Base-by-base conservation (phyloP, 2,797 vertebrate genomes). In the Erpetoichthys calabaricus region DNA sequence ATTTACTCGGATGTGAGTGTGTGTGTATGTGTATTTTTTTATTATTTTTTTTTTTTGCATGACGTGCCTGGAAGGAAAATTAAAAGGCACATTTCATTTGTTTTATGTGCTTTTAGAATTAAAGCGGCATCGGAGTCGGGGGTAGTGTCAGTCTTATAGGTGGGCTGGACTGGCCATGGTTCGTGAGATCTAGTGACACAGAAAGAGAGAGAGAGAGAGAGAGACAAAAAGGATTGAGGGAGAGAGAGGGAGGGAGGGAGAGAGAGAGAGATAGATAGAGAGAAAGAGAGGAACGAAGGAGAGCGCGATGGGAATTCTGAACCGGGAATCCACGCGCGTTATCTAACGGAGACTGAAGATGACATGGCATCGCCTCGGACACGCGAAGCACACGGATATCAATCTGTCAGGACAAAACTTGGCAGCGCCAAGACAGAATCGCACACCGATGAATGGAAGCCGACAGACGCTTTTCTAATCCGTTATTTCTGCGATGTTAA, bases 101-200 rank as follows among this genome's bases (percentile, higher is more conserved):
- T 81, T 87, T 86, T 84, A 80, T 84, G 67, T 81, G 75, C 64
- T 74, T 74, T 76, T 77, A 76, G 72, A 72, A 75, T 80, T 78
- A 71, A 77, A 77, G 74, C 71, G 73, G 71, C 76, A 72, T 74
- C 68, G 75, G 70, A 73, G 69, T 72, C 65, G 73, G 75, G 80
- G 78, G 78, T 79, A 77, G 78, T 71, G 80, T 64, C 80, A 80
- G 80, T 74, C 75, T 80, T 75, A 71, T 78, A 45, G 75, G 77
- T 71, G 71, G 76, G 76, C 72, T 80, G 75, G 70, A 78, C 79
- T 76, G 82, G 77, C 80, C 74, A 74, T 72, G 71, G 72, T 77
- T 76, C 64, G 78, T 66, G 72, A 77, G 77, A 79, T 78, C 57
- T 61, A 63, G 76, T 85, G 81, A 82, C 80, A 77, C 74, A 68